phyloP scores from a whole-genome alignment of 2,113 vertebrate species.

The Microtus oregoni region DNA sequence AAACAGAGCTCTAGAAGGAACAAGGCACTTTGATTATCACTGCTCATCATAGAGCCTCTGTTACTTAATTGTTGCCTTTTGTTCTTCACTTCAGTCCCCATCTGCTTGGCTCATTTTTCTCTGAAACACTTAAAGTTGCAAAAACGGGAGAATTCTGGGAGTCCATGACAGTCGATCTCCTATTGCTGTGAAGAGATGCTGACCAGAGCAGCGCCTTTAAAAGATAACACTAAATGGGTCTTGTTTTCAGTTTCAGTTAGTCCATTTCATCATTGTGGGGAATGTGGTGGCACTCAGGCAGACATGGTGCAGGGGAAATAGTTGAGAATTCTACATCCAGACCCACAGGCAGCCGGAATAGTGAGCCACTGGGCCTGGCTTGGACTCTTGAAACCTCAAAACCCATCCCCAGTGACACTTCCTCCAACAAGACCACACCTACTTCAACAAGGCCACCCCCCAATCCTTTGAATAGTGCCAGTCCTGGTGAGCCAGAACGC shows the following conservation, averaged over 20 bases:
- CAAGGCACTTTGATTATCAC: neutral
- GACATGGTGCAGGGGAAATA: neutral
- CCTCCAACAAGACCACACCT: neutral
- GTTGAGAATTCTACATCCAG: neutral
- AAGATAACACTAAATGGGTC: neutral
- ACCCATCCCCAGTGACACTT: neutral
- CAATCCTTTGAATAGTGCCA: neutral
- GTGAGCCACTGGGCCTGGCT: neutral
- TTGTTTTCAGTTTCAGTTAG: neutral
- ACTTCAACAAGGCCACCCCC: neutral
- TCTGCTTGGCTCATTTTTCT: neutral
- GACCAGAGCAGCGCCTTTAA: neutral
- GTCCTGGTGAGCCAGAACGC: neutral
- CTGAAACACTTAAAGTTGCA: conserved; percentile 39
- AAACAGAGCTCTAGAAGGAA: neutral
- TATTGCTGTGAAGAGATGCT: neutral
- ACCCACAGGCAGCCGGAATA: neutral
- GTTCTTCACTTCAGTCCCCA: neutral
- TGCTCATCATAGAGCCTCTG: neutral
- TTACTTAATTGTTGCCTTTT: neutral
- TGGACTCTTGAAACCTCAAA: neutral
- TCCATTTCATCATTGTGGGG: neutral
- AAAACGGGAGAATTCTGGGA: conserved; percentile 8
- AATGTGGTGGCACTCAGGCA: neutral
- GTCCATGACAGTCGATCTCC: neutral